Conservation (phyloP, 2,113 vertebrate genomes). For the Hypocryptadius cinnamomeus region DNA sequence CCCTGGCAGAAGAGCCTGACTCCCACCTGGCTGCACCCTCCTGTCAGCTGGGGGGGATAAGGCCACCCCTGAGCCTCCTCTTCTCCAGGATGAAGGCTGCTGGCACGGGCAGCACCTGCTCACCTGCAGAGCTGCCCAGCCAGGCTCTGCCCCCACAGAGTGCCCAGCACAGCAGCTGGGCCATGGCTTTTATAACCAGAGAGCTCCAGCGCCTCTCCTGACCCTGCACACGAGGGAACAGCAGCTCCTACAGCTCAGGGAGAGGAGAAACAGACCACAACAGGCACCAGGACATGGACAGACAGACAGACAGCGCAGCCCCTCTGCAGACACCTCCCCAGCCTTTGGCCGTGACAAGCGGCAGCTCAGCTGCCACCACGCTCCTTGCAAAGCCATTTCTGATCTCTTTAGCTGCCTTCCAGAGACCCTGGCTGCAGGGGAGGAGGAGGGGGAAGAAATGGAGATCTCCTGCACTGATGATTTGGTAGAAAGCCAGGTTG, state of each 20-base stretch:
- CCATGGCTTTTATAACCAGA: not conserved
- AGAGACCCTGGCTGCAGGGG: not conserved
- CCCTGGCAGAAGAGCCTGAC: not conserved
- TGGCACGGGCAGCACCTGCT: fast-evolving
- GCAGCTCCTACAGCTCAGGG: not conserved
- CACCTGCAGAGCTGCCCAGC: not conserved
- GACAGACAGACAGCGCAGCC: not conserved
- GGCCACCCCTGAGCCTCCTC: not conserved
- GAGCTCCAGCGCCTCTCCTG: not conserved
- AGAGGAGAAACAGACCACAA: not conserved
- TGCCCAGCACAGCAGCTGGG: not conserved
- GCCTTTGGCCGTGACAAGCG: not conserved
- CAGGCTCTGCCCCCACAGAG: not conserved
- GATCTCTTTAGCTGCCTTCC: not conserved
- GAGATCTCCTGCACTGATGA: not conserved
- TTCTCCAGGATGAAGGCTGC: not conserved
- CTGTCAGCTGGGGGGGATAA: not conserved
- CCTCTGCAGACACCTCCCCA: not conserved
- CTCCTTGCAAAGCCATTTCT: not conserved
- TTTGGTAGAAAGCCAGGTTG: not conserved
- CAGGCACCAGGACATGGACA: not conserved
- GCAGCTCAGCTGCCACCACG: not conserved
- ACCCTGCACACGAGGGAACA: not conserved
- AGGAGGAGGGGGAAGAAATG: not conserved
- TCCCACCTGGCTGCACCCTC: not conserved